Evolutionary conservation across 2,888 invertebrate species (phyloP), one percentile per base, ranked within the genome.

Genomic region (Diplazon laetatorius): DNA sequence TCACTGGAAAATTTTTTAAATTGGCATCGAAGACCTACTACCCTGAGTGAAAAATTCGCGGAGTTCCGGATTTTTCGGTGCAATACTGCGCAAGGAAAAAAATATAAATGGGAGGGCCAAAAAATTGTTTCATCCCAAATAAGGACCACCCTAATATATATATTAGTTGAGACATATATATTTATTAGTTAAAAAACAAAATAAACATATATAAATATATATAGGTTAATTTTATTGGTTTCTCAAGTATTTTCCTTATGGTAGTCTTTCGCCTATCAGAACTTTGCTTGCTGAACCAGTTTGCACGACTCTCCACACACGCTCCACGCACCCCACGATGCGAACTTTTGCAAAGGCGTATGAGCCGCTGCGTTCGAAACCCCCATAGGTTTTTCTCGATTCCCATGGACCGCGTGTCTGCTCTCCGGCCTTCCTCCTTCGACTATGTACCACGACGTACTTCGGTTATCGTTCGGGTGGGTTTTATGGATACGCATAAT

Each of bases 401-500:
- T 59, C 16, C 37, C 50, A n/a, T n/a, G n/a, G n/a, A n/a, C n/a
- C n/a, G n/a, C n/a, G n/a, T n/a, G n/a, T n/a, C n/a, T n/a, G n/a
- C n/a, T n/a, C 50, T 25, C 48, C 62, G 42, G 52, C 60, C 59
- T 66, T 74, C 68, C n/a, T 55, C 76, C 73, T 76, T 69, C 76
- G 80, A 82, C 82, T 82, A 81, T 81, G 76, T 75, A 83, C 85
- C 85, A 82, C n/a, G n/a, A n/a, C 86, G 87, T 86, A 86, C 86
- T 87, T 83, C 86, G 86, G 86, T 86, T 87, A 87, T 87, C 87
- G 88, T 88, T 87, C 87, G 86, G 86, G 87, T 85, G 86, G 86
- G 87, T 85, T 89, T 89, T 88, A 89, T 87, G 86, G 85, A n/a
- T 83, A 86, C 86, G 85, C 87, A 87, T 88, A 88, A 88, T 88